phyloP scores from a whole-genome alignment of 2,797 vertebrate genomes.

The Poliocrania exsul region DNA sequence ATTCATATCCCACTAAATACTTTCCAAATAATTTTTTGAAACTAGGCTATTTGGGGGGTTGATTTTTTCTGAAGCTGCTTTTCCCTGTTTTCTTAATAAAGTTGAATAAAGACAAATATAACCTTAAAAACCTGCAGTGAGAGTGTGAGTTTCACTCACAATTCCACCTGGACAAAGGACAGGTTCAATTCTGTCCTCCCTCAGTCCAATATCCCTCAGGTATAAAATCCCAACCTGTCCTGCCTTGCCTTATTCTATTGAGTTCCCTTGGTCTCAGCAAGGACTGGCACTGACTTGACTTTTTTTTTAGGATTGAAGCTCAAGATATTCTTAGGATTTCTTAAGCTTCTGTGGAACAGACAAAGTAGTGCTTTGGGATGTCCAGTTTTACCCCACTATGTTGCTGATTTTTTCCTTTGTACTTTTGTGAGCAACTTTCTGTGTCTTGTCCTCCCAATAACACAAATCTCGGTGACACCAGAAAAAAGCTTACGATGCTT shows the following conservation, averaged over 20 bases:
- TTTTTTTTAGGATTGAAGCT: not conserved
- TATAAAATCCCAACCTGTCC: not conserved
- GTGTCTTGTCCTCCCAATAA: not conserved
- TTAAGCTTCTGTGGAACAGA: not conserved
- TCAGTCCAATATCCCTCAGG: not conserved
- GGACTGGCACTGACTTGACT: not conserved
- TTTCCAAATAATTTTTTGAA: not conserved
- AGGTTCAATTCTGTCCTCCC: not conserved
- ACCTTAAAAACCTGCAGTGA: not conserved
- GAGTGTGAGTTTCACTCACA: not conserved
- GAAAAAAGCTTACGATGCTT: accelerated
- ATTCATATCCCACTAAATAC: not conserved
- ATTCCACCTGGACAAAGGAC: not conserved
- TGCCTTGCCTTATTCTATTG: not conserved
- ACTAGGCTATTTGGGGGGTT: not conserved
- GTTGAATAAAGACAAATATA: not conserved
- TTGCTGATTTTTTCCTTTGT: not conserved
- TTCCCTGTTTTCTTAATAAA: not conserved
- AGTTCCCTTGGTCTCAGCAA: not conserved
- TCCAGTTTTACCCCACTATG: not conserved
- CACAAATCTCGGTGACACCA: not conserved
- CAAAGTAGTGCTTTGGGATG: not conserved
- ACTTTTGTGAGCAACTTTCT: not conserved
- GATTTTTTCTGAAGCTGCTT: not conserved
- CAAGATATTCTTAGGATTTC: not conserved